Evolutionary conservation across 2,888 invertebrate genomes (phyloP), one percentile per base, ranked within the genome.

Genomic region (Nowickia ferox): DNA sequence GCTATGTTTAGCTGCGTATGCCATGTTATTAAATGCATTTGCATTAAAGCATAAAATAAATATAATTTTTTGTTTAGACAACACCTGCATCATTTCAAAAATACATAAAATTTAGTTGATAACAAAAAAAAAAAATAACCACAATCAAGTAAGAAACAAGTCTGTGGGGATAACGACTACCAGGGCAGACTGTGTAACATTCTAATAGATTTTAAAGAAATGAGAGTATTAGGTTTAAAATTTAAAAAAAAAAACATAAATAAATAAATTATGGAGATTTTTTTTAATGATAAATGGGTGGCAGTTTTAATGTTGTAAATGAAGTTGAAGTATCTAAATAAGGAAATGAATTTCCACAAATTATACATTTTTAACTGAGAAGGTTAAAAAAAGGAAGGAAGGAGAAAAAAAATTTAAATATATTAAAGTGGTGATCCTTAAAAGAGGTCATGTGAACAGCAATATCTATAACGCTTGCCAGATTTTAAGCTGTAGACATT

Each of bases 61-160:
- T 80, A 46, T 75, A 17, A 9, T 53, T 75, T 30, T 59, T 55
- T 68, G 17, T 78, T 75, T 71, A 79, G 77, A 76, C 86, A 86
- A 86, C 86, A 86, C 86, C 86, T 86, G 86, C 86, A 83, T 78
- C 86, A 83, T 86, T 86, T 83, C 78, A 86, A 71, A 80, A 65
- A 53, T 81, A 55, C 75, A 75, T 80, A 76, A 76, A 61, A 78
- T 46, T 44, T 44, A 38, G 22, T 78, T 42, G 30, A 46, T 17
- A 44, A 44, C 19, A 40, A 44, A 44, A 10, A 38, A n/a, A 40
- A 68, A 11, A 53, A 53, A 17, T 38, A 30, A 38, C 13, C 30
- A 30, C 30, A n/a, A 22, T 46, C 6, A 59, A 46, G 59, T 38
- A 9, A 22, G n/a, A 22, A 44, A 59, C 19, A 78, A 68, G 59